Percentiles rank a stretch among this genome's conserved stretches.
phyloP scores from a whole-genome alignment of 23 tunicate genomes.

The Corella eumyota region DNA sequence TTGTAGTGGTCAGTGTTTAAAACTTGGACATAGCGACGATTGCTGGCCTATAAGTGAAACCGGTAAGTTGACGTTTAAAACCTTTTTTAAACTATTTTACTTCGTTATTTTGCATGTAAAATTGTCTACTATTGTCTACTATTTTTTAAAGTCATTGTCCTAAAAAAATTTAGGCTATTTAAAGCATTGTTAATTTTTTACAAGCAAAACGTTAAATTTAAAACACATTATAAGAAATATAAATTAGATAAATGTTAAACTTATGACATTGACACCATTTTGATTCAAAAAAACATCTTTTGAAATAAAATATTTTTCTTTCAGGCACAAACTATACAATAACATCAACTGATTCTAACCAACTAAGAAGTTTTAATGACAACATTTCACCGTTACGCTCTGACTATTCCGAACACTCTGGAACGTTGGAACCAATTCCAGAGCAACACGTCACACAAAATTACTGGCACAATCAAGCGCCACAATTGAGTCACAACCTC shows the following conservation, averaged over 20 bases:
- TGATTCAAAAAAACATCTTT: no score
- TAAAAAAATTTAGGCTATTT: not conserved
- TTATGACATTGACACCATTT: no score
- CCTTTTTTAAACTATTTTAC: not conserved
- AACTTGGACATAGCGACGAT: slow-evolving; percentile 59
- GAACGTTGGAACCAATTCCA: slow-evolving; percentile 25
- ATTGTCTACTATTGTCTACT: not conserved
- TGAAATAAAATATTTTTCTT: no score
- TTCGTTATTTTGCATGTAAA: not conserved
- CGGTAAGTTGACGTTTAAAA: slow-evolving; percentile 5
- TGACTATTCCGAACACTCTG: no score
- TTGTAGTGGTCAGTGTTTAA: slow-evolving; percentile 41
- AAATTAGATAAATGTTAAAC: no score
- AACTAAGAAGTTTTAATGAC: no score
- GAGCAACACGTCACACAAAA: not conserved
- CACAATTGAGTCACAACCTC: not conserved
- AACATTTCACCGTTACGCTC: no score
- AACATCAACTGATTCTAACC: no score
- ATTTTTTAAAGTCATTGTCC: not conserved
- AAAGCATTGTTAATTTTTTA: not conserved
- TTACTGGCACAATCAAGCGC: slow-evolving; percentile 1
- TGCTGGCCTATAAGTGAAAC: slow-evolving; percentile 38
- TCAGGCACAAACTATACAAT: no score
- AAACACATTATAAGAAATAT: no score
- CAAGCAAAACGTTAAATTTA: no score